These are phyloP conservation scores for Plusia festucae DNA, from an alignment of 2,888 invertebrate species.

Conservation along the genomic window DNA sequence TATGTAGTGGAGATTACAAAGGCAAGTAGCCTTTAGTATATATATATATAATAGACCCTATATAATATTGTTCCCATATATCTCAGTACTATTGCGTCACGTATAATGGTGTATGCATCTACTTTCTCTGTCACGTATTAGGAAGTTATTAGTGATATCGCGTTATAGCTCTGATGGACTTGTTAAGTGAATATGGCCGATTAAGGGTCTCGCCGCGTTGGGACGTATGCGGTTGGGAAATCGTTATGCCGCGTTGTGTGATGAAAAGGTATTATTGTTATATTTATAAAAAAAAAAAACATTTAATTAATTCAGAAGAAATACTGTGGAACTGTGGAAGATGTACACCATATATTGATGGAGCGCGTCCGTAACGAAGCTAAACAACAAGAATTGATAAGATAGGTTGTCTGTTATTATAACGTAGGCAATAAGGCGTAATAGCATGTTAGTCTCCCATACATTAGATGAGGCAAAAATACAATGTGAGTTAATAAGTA, in stretches of 20 bases:
- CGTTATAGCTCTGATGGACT: constrained; percentile 59
- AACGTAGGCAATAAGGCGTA: no score
- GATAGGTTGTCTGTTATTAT: no score
- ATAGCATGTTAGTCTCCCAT: no score
- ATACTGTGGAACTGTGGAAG: no score
- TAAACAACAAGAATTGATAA: no score
- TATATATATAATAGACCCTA: no score
- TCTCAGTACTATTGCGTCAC: constrained; percentile 52
- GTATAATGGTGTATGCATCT: constrained; percentile 53
- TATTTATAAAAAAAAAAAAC: background rate
- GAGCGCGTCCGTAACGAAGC: no score
- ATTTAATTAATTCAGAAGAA: no score
- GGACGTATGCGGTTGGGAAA: background rate
- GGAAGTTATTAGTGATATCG: constrained; percentile 67
- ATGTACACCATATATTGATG: no score
- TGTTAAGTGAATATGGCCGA: constrained; percentile 65
- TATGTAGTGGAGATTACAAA: no score
- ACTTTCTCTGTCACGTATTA: constrained; percentile 73
- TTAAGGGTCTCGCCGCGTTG: constrained; percentile 37
- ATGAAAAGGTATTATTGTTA: background rate
- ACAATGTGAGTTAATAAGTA: no score
- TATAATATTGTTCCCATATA: constrained; percentile 3
- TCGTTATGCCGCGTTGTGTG: background rate
- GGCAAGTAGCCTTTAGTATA: background rate
- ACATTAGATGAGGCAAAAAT: no score